Base-by-base conservation (phyloP, 1,140 invertebrate genomes). In the Drosophila burlai region DNA sequence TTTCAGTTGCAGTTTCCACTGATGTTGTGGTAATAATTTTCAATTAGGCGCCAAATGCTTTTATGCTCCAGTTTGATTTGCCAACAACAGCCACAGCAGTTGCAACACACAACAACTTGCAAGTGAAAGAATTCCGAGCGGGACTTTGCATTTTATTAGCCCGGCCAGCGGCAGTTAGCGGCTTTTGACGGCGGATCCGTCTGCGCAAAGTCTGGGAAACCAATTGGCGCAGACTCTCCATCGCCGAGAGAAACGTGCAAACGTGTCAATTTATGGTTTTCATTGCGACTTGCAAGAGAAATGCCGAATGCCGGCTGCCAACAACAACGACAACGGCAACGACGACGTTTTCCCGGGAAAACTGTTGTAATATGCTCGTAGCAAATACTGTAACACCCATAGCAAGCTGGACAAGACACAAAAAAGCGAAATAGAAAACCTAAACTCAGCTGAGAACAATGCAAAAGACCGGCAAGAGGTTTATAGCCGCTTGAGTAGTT, bases 191-290 rank as follows among this genome's bases (percentile, higher is more conserved):
- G 42, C 29, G 36, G n/a, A 66, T 71, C 38, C 67, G 66, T 60
- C 69, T 74, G 68, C 40, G 46, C 26, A 47, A 40, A 61, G 71
- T 74, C 71, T 74, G 71, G 68, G 71, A 74, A 74, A 74, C 31
- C 71, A 50, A 61, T 61, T 73, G 67, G 67, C 67, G 54, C 46
- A 43, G 69, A 61, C 67, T 73, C 68, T 55, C 31, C 50, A 21
- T n/a, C 54, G 26, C 24, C 18, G 43, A 50, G 34, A 50, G 76
- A 79, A 79, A 79, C 76, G 76, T 79, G 76, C 76, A 79, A 79
- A 79, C 76, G 76, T 79, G 76, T 80, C 76, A 79, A 79, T 79
- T 80, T 79, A 72, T 79, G 75, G 76, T 80, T 79, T 74, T 71
- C 75, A 79, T 78, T 78, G 74, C 74, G 54, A 73, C 69, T 73